Conservation (phyloP, 2,113 vertebrate species). For the Oxyruncus cristatus region DNA sequence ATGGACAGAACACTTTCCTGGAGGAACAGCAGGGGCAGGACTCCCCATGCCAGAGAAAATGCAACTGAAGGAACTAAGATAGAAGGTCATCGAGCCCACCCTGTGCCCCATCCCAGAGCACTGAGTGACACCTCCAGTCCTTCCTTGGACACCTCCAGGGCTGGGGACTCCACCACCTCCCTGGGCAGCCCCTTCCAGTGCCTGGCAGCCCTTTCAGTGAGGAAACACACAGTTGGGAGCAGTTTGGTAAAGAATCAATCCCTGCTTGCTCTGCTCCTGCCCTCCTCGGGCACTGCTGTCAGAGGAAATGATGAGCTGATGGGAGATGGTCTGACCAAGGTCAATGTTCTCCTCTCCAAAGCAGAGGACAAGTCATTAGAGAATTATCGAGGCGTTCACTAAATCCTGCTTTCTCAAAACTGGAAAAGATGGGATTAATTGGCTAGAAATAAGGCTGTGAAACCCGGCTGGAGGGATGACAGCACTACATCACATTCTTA, state of each 20-base stretch:
- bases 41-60: background rate
- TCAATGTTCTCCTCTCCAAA: background rate
- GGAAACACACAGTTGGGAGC: background rate
- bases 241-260: background rate
- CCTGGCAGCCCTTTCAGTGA: background rate
- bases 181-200: background rate
- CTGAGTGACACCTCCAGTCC: background rate
- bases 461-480: background rate
- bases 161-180: background rate
- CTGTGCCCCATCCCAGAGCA: background rate
- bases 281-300: background rate
- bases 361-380: background rate
- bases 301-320: background rate
- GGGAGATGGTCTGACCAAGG: background rate
- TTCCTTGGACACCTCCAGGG: background rate
- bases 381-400: background rate
- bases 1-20: background rate
- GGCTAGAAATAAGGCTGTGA: background rate
- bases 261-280: background rate
- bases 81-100: background rate
- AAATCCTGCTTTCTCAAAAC: background rate
- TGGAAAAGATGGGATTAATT: background rate
- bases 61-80: background rate
- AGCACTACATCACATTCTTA: background rate
- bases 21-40: background rate